These are phyloP conservation scores for Urophycis tenuis DNA, from an alignment of 2,797 vertebrate species.

Conservation along the genomic window DNA sequence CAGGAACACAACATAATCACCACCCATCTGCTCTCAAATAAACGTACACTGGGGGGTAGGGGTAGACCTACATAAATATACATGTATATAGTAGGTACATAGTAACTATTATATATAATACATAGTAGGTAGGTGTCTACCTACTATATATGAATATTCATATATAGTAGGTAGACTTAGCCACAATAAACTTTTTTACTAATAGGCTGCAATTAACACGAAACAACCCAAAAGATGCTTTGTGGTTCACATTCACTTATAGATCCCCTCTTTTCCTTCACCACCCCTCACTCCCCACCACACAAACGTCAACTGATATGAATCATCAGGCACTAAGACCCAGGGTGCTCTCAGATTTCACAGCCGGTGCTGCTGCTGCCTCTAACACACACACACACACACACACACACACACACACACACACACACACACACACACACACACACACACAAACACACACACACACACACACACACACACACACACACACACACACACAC, in stretches of 20 bases:
- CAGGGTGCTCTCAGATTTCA: neutral
- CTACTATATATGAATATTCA: too few species aligned
- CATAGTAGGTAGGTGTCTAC: too few species aligned
- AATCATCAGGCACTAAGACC: neutral
- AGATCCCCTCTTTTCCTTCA: neutral
- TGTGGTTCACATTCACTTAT: neutral
- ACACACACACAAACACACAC: slow-evolving; percentile 14
- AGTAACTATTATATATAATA: too few species aligned
- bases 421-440: slow-evolving; percentile 3
- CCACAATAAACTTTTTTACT: too few species aligned
- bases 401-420: slow-evolving; percentile 9
- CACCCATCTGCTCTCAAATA: neutral
- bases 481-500: slow-evolving; percentile 20
- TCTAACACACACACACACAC: neutral
- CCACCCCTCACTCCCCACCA: neutral
- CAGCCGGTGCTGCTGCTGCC: neutral
- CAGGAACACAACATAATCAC: neutral
- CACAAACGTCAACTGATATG: neutral
- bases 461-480: slow-evolving; percentile 11
- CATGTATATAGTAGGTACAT: too few species aligned
- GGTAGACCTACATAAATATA: neutral
- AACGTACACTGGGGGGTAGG: too few species aligned
- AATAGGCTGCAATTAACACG: neutral
- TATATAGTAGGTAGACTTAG: too few species aligned
- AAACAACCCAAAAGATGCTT: neutral